phyloP scores from a whole-genome alignment of 2,797 vertebrate species.

The Sebastes glaucus region DNA sequence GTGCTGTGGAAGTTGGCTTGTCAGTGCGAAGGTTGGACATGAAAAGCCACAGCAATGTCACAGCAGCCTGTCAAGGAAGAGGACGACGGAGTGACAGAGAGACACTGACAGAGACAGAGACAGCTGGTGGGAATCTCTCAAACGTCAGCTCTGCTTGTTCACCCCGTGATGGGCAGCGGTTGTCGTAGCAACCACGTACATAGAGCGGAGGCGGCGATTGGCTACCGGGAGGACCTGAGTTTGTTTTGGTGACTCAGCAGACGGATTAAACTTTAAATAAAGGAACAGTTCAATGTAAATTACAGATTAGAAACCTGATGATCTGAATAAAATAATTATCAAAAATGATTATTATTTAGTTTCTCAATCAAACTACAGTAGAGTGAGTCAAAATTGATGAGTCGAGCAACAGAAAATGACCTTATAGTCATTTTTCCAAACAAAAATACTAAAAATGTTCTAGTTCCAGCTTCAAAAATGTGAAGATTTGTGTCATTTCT shows the following conservation, averaged over 20 bases:
- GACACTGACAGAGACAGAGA: constrained; percentile 11
- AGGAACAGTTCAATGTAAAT: background rate
- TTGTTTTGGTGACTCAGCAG: no score
- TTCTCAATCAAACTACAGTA: background rate
- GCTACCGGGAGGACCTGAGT: background rate
- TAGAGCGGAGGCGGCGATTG: background rate
- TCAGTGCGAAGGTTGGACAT: constrained; percentile 74
- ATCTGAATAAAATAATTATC: background rate
- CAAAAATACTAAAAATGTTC: background rate
- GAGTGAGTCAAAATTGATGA: background rate
- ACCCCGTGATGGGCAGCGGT: constrained; percentile 32
- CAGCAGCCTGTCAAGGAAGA: constrained; percentile 71
- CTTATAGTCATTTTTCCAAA: background rate
- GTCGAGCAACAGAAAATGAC: no score
- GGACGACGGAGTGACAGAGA: constrained; percentile 47
- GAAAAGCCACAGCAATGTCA: constrained; percentile 78
- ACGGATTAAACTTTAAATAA: no score
- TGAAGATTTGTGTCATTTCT: background rate
- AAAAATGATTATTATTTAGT: background rate
- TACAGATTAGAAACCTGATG: background rate
- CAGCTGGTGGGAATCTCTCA: constrained; percentile 44
- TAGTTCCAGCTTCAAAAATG: no score
- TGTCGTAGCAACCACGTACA: constrained; percentile 35
- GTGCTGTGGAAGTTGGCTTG: constrained; percentile 69
- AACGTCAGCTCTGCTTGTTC: constrained; percentile 33